Conservation (phyloP, 2,113 vertebrate species). For the Motacilla alba region DNA sequence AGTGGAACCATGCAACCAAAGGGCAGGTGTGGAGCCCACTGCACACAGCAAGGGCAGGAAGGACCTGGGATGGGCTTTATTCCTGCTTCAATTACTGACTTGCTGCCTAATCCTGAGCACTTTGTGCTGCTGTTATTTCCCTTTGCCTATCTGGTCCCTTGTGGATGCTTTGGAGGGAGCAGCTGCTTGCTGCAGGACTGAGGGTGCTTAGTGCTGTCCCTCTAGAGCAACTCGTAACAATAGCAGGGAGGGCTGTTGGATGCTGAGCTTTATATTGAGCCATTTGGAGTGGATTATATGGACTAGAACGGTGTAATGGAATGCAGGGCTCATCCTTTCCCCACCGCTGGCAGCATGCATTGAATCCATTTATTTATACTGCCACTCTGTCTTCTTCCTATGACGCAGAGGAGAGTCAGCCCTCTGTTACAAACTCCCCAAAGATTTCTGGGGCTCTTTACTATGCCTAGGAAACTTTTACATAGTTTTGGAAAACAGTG, state of each 20-base stretch:
- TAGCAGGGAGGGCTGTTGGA: neutral
- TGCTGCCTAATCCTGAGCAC: neutral
- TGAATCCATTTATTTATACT: neutral
- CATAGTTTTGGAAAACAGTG: neutral
- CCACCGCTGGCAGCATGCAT: neutral
- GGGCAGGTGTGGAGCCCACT: neutral
- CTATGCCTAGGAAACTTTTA: neutral
- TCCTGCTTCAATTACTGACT: neutral
- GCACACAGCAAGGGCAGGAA: neutral
- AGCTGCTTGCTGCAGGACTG: slow-evolving; percentile 4
- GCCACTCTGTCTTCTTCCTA: neutral
- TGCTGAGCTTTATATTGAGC: neutral
- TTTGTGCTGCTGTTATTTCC: neutral
- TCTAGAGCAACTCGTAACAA: neutral
- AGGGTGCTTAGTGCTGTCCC: neutral
- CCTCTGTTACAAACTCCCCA: neutral
- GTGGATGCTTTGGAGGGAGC: neutral
- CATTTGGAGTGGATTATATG: slow-evolving; percentile 26
- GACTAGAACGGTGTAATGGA: slow-evolving; percentile 15
- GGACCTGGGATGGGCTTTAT: neutral
- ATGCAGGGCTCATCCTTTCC: neutral
- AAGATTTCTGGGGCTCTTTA: neutral
- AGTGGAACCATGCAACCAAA: neutral
- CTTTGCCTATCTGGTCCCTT: neutral
- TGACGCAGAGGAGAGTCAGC: neutral